These are phyloP conservation scores for Pentalonia nigronervosa DNA, from an alignment of 1,140 invertebrate species.

Conservation along the genomic window DNA sequence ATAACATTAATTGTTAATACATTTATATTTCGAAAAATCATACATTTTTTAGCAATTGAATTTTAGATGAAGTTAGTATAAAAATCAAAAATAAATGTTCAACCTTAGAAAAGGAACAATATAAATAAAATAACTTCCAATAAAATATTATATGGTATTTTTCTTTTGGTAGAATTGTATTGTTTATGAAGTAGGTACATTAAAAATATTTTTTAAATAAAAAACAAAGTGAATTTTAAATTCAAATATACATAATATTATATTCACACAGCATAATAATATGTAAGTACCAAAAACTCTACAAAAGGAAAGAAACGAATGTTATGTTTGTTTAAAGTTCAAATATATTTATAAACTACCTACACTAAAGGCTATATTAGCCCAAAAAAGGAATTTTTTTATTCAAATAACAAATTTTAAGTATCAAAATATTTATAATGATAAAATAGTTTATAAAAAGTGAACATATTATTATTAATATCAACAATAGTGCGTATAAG, in stretches of 20 bases:
- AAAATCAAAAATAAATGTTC: not conserved
- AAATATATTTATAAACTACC: not conserved
- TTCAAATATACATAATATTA: not conserved
- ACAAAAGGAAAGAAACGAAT: not conserved
- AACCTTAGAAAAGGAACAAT: not conserved
- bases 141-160: not conserved
- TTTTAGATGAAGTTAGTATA: not conserved
- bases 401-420: not conserved
- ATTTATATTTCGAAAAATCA: not conserved
- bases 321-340: not conserved
- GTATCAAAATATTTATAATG: not conserved
- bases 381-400: not conserved
- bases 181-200: not conserved
- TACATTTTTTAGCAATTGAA: not conserved
- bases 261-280: not conserved
- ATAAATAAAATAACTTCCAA: not conserved
- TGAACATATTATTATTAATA: too few species aligned
- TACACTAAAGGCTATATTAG: not conserved
- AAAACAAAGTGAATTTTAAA: not conserved
- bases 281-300: not conserved
- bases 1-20: not conserved
- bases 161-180: not conserved
- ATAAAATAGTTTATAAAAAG: not conserved
- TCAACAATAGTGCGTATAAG: not conserved
- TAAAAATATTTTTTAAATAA: not conserved